Base-by-base conservation (phyloP, 2,888 invertebrate genomes). In the Gnatocerus cornutus region DNA sequence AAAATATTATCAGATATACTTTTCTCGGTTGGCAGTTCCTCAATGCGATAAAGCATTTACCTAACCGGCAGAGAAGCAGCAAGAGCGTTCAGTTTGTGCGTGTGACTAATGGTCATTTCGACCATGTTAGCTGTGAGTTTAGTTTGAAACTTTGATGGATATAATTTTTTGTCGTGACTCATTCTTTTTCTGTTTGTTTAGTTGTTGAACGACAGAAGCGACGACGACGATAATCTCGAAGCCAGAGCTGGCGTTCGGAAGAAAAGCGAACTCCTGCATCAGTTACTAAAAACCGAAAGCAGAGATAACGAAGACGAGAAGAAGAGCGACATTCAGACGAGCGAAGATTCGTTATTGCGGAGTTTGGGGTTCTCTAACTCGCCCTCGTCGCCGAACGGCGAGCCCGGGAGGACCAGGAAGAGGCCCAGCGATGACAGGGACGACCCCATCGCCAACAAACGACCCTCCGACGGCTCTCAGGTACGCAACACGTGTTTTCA, bases 181-280 rank as follows among this genome's bases (percentile, higher is more conserved):
- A 52, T 59, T 67, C 10, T 10, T 13, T 43, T 41, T 29, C 21
- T 39, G 16, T 58, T 62, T 55, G 66, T 63, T 71, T 82, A 94
- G 93, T 89, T 95, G 83, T 86, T 95, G 72, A 95, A 94, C 81
- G 93, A 94, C 74, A 93, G 92, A 84, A 92, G 90, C 69, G 94
- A 94, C 77, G 93, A 93, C 76, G 94, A 94, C 76, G 94, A 94
- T 75, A 90, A 91, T 72, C 88, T 90, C 68, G 92, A 91, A 72
- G 86, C 86, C 74, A 87, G 88, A 76, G 77, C 85, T 77, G 88
- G 88, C 39, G 77, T 88, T 71, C 88, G 87, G 87, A 91, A 85
- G 79, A 87, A 84, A 84, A 91, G 89, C 84, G 90, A 87, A 81
- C 86, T 88, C 75, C 87, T 88, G 77, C 88, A 88, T 83, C 90